A percentile compares a stretch with the other conserved stretches of the same genome.
Evolutionary conservation across 2,113 vertebrate species (phyloP).

Genomic region (Grammomys dolichurus): DNA sequence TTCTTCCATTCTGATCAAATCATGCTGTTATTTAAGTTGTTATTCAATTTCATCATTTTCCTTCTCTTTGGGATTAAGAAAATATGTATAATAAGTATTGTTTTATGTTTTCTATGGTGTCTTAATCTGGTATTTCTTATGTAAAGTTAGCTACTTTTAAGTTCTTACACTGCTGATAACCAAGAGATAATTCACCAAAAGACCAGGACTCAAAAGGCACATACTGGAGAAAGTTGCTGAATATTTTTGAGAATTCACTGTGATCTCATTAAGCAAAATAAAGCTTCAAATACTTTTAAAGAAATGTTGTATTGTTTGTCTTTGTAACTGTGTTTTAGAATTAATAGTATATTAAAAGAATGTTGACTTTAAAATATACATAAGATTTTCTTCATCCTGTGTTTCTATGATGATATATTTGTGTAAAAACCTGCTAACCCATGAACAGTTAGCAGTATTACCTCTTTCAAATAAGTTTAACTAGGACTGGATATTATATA

Average conservation of each 20-base stretch:
- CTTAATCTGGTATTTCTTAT: constrained; percentile 27
- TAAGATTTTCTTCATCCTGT: constrained; percentile 41
- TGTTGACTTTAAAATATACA: neutral
- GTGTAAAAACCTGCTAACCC: neutral
- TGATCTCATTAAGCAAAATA: constrained; percentile 47
- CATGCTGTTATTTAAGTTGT: constrained; percentile 66
- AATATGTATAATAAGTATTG: constrained; percentile 36
- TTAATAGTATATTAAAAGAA: constrained; percentile 37
- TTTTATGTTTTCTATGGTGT: constrained; percentile 24
- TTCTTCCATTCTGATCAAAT: constrained; percentile 72
- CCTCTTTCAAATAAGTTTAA: constrained; percentile 45
- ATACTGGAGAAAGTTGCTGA: neutral
- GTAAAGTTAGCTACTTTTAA: neutral
- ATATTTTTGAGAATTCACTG: constrained; percentile 22
- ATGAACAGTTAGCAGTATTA: constrained; percentile 18
- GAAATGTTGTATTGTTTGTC: constrained; percentile 5
- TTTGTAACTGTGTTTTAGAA: constrained; percentile 45
- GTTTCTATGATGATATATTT: constrained; percentile 10
- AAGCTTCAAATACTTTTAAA: constrained; percentile 35
- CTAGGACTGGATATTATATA: neutral
- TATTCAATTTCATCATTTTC: constrained; percentile 62
- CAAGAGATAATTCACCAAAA: constrained; percentile 23
- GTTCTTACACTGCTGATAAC: constrained; percentile 6
- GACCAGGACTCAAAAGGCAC: neutral
- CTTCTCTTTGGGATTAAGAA: constrained; percentile 55